Evolutionary conservation across 2,113 vertebrate genomes (phyloP).

Genomic region (Syrrhaptes paradoxus): DNA sequence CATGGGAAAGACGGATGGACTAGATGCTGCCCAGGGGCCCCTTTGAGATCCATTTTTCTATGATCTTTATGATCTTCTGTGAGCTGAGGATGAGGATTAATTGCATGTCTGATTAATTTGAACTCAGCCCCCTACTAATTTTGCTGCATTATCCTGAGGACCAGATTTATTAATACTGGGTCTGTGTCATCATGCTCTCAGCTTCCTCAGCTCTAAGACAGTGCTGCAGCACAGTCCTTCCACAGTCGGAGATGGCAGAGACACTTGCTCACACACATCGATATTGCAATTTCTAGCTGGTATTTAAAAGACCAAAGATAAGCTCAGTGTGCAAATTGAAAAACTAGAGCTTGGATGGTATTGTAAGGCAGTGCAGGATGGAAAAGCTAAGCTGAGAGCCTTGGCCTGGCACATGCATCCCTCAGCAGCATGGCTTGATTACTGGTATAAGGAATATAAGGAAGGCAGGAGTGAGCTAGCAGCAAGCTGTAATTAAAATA

Average conservation of each 20-base stretch:
- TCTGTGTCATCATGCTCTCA: neutral
- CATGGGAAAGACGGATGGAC: neutral
- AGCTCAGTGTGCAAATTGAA: neutral
- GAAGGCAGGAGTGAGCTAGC: neutral
- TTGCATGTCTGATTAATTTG: neutral
- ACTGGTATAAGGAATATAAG: neutral
- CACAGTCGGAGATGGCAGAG: neutral
- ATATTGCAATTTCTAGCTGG: neutral
- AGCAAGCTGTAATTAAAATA: neutral
- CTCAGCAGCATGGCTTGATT: accelerated
- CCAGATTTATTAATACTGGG: neutral
- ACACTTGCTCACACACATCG: neutral
- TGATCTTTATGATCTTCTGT: neutral
- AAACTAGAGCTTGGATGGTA: neutral
- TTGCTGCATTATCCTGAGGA: neutral
- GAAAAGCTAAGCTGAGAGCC: neutral
- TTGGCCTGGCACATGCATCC: accelerated
- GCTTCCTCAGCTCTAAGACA: neutral
- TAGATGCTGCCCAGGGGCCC: neutral
- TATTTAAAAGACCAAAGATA: neutral
- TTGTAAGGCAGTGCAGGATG: neutral
- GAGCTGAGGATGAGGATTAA: neutral
- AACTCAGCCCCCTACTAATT: neutral
- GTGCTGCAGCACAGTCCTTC: neutral
- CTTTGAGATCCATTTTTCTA: neutral